Percentiles rank a stretch among this genome's conserved stretches.
Conservation (phyloP, 2,888 invertebrate genomes). For the Scelioninae gen. 1 region DNA sequence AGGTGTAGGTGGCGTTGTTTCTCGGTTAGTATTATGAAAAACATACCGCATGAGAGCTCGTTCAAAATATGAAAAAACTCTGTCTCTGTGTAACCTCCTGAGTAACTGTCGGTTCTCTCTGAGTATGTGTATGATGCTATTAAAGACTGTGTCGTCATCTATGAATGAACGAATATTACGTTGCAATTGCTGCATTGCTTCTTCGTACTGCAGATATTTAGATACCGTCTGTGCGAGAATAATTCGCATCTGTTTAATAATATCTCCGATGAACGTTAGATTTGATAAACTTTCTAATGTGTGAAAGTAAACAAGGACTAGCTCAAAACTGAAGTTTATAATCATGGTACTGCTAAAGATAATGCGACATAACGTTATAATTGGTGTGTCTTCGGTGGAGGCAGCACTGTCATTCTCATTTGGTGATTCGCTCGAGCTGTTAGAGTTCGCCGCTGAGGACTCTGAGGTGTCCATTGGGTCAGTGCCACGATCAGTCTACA, state of each 20-base stretch:
- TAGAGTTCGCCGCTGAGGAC: constrained; percentile 70
- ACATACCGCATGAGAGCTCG: too few species aligned
- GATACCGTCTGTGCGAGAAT: too few species aligned
- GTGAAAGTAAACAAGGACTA: not conserved
- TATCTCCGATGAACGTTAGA: not conserved
- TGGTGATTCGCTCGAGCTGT: constrained; percentile 33
- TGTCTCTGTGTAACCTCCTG: not conserved
- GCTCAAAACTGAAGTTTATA: not conserved
- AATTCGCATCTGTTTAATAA: not conserved
- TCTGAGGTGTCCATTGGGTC: constrained; percentile 88
- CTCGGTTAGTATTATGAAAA: not conserved
- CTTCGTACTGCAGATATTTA: too few species aligned
- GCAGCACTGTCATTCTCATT: constrained; percentile 2
- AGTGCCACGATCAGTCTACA: constrained; percentile 89
- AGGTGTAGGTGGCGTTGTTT: not conserved
- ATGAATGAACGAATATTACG: too few species aligned
- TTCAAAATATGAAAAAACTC: too few species aligned
- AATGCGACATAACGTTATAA: constrained; percentile 11
- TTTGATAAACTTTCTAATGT: not conserved
- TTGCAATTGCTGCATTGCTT: too few species aligned
- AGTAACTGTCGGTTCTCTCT: not conserved
- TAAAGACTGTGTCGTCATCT: too few species aligned
- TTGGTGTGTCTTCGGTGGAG: not conserved
- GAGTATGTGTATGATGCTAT: not conserved
- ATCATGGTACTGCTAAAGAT: not conserved